Evolutionary conservation across 2,113 vertebrate species (phyloP).

Genomic region (Elaphurus davidianus): DNA sequence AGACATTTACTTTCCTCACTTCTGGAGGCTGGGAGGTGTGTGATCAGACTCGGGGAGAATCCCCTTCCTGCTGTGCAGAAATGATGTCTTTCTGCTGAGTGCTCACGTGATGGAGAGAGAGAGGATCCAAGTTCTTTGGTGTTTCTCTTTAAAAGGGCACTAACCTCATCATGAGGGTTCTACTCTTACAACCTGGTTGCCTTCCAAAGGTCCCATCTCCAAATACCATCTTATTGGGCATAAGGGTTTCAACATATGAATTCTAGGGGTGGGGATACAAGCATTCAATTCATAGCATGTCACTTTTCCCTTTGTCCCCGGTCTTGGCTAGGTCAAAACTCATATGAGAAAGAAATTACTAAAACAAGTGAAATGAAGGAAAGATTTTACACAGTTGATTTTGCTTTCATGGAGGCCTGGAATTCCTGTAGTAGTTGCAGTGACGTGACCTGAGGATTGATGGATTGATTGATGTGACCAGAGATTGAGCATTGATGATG

Average conservation of each 20-base stretch:
- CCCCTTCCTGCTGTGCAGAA: background rate
- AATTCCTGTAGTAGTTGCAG: background rate
- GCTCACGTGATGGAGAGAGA: background rate
- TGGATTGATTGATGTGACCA: background rate
- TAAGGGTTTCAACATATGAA: background rate
- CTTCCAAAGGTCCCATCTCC: background rate
- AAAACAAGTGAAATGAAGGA: background rate
- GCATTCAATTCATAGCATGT: background rate
- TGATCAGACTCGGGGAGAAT: background rate
- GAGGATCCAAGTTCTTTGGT: background rate
- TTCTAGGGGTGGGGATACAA: background rate
- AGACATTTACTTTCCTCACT: background rate
- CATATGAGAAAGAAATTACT: background rate
- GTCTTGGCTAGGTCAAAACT: background rate
- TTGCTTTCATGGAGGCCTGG: background rate
- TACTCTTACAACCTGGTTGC: background rate
- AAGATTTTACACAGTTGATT: background rate
- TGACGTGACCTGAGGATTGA: background rate
- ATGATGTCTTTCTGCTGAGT: background rate
- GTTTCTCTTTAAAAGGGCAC: background rate
- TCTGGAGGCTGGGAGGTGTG: background rate
- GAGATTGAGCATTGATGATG: background rate
- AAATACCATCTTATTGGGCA: background rate
- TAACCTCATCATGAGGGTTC: background rate
- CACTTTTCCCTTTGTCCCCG: background rate